These are phyloP conservation scores for Pelecanoides urinatrix DNA, from an alignment of 2,113 vertebrate species.

Conservation along the genomic window DNA sequence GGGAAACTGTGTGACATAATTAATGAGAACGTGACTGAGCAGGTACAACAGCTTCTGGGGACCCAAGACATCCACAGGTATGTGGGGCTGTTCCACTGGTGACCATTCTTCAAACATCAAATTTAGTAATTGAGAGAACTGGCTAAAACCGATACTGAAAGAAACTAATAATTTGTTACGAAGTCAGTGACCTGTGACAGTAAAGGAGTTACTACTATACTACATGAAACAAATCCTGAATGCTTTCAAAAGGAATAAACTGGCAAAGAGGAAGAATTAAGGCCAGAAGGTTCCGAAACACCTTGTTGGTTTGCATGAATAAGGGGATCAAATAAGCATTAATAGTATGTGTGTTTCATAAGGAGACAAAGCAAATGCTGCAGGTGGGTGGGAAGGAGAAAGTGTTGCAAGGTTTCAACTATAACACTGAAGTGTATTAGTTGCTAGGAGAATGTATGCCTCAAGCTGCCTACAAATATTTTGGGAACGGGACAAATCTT, in stretches of 20 bases:
- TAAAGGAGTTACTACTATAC: neutral
- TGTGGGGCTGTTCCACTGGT: neutral
- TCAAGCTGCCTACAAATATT: neutral
- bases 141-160: neutral
- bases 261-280: neutral
- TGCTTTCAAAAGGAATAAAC: neutral
- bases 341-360: neutral
- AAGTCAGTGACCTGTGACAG: neutral
- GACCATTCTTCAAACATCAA: neutral
- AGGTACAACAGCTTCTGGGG: constrained; percentile 76
- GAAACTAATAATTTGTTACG: neutral
- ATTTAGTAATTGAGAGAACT: neutral
- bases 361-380: neutral
- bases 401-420: neutral
- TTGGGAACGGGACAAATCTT: neutral
- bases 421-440: fast-evolving
- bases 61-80: constrained; percentile 86
- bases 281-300: neutral
- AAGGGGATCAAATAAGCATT: neutral
- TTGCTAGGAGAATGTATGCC: neutral
- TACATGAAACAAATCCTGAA: neutral
- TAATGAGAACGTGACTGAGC: constrained; percentile 49
- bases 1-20: constrained; percentile 73
- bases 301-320: neutral
- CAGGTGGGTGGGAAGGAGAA: neutral